phyloP scores from a whole-genome alignment of 2,113 vertebrate genomes.

The Mus spicilegus region DNA sequence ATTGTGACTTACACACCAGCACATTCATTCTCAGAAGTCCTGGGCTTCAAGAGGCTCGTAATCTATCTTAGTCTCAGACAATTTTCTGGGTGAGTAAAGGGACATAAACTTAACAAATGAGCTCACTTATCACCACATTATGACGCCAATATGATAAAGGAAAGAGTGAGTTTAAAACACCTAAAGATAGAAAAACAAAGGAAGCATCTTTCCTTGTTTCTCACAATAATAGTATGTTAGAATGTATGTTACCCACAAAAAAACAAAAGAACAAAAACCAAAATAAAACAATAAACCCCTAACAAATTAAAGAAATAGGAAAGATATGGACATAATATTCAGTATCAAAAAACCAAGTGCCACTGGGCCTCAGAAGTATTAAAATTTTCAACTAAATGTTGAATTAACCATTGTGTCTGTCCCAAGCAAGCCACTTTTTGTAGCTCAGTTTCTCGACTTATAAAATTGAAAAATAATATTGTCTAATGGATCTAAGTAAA shows the following conservation, averaged over 20 bases:
- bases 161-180: background rate
- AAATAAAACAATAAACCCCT: background rate
- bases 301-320: background rate
- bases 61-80: background rate
- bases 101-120: background rate
- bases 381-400: background rate
- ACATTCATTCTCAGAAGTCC: background rate
- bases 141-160: background rate
- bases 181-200: background rate
- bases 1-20: background rate
- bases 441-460: background rate
- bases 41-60: background rate
- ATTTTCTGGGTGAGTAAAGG: background rate
- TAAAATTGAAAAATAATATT: constrained; percentile 2
- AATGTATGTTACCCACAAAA: background rate
- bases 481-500: background rate
- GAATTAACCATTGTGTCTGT: background rate
- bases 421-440: background rate
- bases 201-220: background rate
- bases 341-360: background rate
- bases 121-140: background rate
- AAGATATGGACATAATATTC: background rate
- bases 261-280: no score
- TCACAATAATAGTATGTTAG: background rate
- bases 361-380: background rate